Evolutionary conservation across 2,888 invertebrate species (phyloP).

Genomic region (Therioaphis trifolii): DNA sequence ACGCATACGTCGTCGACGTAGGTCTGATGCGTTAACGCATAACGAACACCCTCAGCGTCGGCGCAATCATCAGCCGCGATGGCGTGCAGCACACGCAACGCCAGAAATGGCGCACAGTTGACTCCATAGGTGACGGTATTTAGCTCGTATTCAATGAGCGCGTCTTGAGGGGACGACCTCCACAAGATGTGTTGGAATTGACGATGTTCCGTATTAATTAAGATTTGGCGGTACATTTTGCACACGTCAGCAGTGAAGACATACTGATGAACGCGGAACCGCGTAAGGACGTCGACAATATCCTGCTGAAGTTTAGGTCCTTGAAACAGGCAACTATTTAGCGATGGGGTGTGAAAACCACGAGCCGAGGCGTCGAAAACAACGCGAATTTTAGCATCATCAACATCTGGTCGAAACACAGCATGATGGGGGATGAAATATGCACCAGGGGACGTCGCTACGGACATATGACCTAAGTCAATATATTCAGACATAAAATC

Average conservation of each 20-base stretch:
- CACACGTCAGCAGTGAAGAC: too few species aligned
- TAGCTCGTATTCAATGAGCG: constrained; percentile 65
- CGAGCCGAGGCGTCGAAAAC: constrained; percentile 65
- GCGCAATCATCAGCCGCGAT: constrained; percentile 65
- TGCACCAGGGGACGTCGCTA: not conserved
- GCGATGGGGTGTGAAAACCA: constrained; percentile 65
- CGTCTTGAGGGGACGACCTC: constrained; percentile 65
- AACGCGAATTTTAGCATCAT: constrained; percentile 65
- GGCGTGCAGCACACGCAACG: too few species aligned
- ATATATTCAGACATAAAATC: constrained; percentile 44
- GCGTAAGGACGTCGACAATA: constrained; percentile 66
- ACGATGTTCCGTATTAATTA: constrained; percentile 65
- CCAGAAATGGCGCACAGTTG: too few species aligned
- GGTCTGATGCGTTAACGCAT: constrained; percentile 65
- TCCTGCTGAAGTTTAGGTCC: constrained; percentile 67
- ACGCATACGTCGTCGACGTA: constrained; percentile 49
- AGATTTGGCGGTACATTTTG: constrained; percentile 68
- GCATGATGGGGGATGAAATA: constrained; percentile 66
- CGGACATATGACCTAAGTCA: constrained; percentile 7
- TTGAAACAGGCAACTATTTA: constrained; percentile 67
- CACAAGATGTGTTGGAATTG: constrained; percentile 68
- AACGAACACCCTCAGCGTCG: constrained; percentile 58
- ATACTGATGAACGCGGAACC: constrained; percentile 67
- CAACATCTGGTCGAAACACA: constrained; percentile 62
- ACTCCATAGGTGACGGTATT: too few species aligned